Base-by-base conservation (phyloP, 1,140 invertebrate species). In the Aphelenchoides fujianensis region DNA sequence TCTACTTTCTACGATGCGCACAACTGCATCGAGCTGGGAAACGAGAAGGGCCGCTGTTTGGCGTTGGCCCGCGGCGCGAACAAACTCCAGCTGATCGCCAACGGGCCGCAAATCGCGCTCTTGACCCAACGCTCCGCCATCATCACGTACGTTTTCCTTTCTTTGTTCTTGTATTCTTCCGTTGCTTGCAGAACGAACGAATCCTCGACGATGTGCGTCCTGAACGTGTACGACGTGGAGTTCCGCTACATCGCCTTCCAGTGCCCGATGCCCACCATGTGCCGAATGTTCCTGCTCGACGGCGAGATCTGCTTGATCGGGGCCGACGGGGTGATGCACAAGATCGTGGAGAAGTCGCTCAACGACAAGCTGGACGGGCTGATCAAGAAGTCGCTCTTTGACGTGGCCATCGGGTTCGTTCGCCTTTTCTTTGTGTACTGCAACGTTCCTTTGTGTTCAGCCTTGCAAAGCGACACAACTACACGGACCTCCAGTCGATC, bases 1-100 rank as follows among this genome's bases (percentile, higher is more conserved):
- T 83, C 7, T 74, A 84, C n/a, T 66, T 83, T 83, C 64, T 83
- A 83, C 37, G 73, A 83, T 48, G 71, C 75, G 27, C 73, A 81
- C 19, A 64, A 66, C 52, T 83, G 72, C 37, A 36, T 76, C 1
- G 79, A 83, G 52, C 69, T 62, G 57, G 79, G 76, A 2, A 69
- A 68, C 23, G 78, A 75, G 54, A 78, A 67, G 1, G 79, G 80
- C 2, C 54, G 74, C 57, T 83, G 77, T 41, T 70, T 80, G 35
- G 76, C 63, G 31, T 31, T 82, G 7, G 73, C 54, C 7, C 32
- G 80, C 30, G 82, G 80, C 3, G 37, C 36, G 30, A 74, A 83
- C 3, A 82, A 82, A 57, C 23, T 81, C 1, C 80, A 84, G 64
- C 23, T 82, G 27, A 30, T 82, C 7, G 52, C 68, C 19, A 54